Percentiles rank a stretch among this genome's conserved stretches.
Conservation (phyloP, 2,888 invertebrate species). For the Chalcosyrphus nemorum region DNA sequence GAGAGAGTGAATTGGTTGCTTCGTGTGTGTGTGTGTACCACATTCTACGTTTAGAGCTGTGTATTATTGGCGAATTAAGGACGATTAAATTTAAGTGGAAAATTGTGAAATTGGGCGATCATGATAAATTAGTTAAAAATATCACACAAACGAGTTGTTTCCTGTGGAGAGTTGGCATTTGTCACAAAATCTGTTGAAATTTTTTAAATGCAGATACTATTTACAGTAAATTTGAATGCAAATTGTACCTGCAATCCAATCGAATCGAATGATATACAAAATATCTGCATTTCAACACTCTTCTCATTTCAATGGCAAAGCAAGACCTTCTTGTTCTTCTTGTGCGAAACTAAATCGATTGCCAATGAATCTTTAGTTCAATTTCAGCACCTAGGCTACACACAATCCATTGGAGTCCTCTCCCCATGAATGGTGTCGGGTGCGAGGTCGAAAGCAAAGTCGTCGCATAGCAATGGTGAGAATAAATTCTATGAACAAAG, state of each 20-base stretch:
- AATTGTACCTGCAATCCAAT: neutral
- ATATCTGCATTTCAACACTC: slow-evolving; percentile 2
- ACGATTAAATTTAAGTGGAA: slow-evolving; percentile 34
- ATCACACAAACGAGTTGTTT: neutral
- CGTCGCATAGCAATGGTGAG: slow-evolving; percentile 42
- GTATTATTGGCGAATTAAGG: slow-evolving; percentile 22
- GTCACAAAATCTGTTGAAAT: no score
- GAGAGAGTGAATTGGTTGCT: neutral
- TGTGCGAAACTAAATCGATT: slow-evolving; percentile 20
- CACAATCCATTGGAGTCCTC: slow-evolving; percentile 13
- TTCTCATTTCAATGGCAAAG: neutral
- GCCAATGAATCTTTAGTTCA: slow-evolving; percentile 54
- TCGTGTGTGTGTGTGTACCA: neutral
- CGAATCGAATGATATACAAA: neutral
- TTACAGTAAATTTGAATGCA: neutral
- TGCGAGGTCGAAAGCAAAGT: neutral
- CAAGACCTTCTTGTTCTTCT: slow-evolving; percentile 3
- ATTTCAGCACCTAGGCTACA: slow-evolving; percentile 63
- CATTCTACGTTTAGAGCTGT: neutral
- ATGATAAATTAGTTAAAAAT: slow-evolving; percentile 7
- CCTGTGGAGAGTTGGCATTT: neutral
- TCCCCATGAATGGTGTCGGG: no score
- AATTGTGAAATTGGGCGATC: slow-evolving; percentile 21
- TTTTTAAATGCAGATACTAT: no score
- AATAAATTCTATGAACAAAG: slow-evolving; percentile 63